These are phyloP conservation scores for Notocelia uddmanniana DNA, from an alignment of 2,888 invertebrate species.

Conservation along the genomic window DNA sequence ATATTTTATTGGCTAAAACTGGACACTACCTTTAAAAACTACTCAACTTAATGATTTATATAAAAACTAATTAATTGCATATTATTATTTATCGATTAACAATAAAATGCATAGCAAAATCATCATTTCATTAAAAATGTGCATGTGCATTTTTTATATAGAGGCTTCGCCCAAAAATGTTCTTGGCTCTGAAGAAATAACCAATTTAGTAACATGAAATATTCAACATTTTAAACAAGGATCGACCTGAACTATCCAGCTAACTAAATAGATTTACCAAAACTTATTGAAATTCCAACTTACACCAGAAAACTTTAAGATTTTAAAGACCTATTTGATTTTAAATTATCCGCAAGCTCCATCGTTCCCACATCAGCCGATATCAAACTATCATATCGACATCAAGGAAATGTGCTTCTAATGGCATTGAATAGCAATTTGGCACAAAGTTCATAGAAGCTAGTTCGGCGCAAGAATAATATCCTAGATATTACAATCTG, in stretches of 20 bases:
- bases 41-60: no score
- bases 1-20: no score
- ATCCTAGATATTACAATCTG: slow-evolving; percentile 36
- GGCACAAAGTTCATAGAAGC: slow-evolving; percentile 40
- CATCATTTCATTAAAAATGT: no score
- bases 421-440: slow-evolving; percentile 40
- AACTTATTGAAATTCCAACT: not conserved
- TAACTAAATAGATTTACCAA: not conserved
- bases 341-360: slow-evolving; percentile 14
- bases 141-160: no score
- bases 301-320: not conserved
- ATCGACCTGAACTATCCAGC: not conserved
- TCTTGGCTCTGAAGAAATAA: no score
- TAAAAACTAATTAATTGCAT: no score
- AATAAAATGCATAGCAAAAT: no score
- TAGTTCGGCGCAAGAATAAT: slow-evolving; percentile 42
- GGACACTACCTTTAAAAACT: no score
- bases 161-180: no score
- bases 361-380: slow-evolving; percentile 34
- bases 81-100: no score
- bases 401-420: slow-evolving; percentile 44
- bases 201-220: no score
- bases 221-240: no score
- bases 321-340: slow-evolving; percentile 9
- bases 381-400: slow-evolving; percentile 39